Evolutionary conservation across 1,140 invertebrate species (phyloP).

Genomic region (Brachionus angularis): DNA sequence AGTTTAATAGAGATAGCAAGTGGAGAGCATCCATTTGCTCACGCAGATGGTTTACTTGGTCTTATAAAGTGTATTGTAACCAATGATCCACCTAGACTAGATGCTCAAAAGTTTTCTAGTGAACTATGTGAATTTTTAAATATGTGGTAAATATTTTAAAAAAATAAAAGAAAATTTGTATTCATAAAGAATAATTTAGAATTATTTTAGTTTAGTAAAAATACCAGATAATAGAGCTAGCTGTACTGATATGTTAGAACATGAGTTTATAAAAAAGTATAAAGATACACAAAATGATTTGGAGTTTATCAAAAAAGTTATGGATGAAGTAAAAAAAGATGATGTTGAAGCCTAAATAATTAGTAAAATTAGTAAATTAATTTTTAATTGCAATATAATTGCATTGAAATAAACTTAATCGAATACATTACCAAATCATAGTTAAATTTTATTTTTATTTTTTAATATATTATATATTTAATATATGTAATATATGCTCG

Average conservation of each 20-base stretch:
- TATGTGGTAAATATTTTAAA: neutral
- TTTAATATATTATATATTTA: too few relatives aligned
- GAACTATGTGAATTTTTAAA: constrained; percentile 21
- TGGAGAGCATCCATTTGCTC: constrained; percentile 25
- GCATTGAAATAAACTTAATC: too few relatives aligned
- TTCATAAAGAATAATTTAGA: neutral
- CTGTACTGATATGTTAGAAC: neutral
- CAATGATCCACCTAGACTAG: constrained; percentile 12
- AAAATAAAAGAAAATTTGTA: neutral
- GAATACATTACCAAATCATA: too few relatives aligned
- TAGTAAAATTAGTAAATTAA: too few relatives aligned
- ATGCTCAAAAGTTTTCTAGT: neutral
- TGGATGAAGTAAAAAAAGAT: constrained; percentile 9
- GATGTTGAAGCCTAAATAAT: neutral
- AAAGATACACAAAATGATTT: neutral
- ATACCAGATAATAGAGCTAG: constrained; percentile 4
- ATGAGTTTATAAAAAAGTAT: constrained; percentile 37
- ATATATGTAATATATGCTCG: too few relatives aligned
- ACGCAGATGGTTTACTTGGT: neutral
- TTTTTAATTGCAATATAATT: too few relatives aligned
- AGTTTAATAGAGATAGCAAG: constrained; percentile 30
- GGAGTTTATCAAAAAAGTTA: constrained; percentile 13
- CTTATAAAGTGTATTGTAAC: neutral
- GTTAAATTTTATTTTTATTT: too few relatives aligned
- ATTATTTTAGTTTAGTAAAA: constrained; percentile 1